Evolutionary conservation across 2,113 vertebrate species (phyloP), one percentile per base, ranked within the genome.

Genomic region (Sardina pilchardus): DNA sequence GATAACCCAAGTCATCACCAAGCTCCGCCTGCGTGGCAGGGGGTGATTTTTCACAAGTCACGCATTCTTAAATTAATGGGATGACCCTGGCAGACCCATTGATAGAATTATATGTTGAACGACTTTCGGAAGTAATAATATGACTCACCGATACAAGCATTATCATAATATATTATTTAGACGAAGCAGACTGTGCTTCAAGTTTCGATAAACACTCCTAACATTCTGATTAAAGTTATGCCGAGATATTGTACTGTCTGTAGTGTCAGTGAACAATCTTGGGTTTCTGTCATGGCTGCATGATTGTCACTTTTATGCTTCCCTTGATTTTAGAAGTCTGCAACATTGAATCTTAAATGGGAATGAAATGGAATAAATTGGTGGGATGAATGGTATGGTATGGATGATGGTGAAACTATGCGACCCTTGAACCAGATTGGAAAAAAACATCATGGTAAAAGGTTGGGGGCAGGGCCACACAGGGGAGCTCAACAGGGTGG

Each of bases 401-500:
- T 63, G 67, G 71, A 36, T 78, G 71, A 78, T 78, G 71, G 71
- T 78, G 71, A 78, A 78, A 78, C 71, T 78, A 78, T 78, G 71
- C 71, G 71, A 78, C 71, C 30, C 71, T 75, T 78, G 71, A 78
- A 78, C 71, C 71, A 78, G 71, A 71, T 71, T 71, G 30, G 12
- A 34, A 39, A 39, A 78, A 36, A 78, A 71, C n/a, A 71, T 67
- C 63, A 71, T 71, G 63, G 71, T 36, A 78, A 78, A 36, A 34
- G 71, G 71, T 36, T 78, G 71, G 71, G 71, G 71, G 71, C 71
- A 78, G 71, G 71, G 71, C 71, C 71, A 78, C 30, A 78, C 63
- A 34, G 16, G 14, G 71, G 71, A 17, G 19, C 71, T 36, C 10
- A 2, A 16, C 12, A 34, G 34, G 34, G 26, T 78, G 10, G 71